A percentile compares a stretch with the other conserved stretches of the same genome.
These are phyloP conservation scores for Spialia ferax DNA, from an alignment of 2,888 invertebrate genomes.

Conservation along the genomic window DNA sequence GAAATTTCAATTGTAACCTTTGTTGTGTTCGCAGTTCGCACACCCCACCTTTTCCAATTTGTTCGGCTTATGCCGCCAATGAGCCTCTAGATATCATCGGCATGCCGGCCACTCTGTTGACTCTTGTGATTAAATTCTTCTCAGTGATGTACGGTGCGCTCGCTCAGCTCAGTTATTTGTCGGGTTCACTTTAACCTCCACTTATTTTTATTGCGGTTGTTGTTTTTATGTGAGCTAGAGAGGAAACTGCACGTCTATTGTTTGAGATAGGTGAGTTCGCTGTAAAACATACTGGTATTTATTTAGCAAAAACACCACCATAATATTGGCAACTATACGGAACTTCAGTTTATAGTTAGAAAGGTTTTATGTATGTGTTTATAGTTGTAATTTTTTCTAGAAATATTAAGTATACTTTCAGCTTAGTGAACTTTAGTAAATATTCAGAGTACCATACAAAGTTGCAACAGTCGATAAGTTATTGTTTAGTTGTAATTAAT, in stretches of 20 bases:
- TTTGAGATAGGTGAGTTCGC: conserved; percentile 6
- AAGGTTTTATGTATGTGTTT: not conserved
- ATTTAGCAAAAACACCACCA: not conserved
- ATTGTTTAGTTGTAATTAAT: too few species aligned
- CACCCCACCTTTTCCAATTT: conserved; percentile 74
- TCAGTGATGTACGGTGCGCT: conserved; percentile 61
- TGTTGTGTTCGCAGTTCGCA: conserved; percentile 69
- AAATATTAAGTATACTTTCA: too few species aligned
- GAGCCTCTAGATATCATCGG: conserved; percentile 79
- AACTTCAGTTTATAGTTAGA: not conserved
- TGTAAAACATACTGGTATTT: not conserved
- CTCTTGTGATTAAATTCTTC: conserved; percentile 82
- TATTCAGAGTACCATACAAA: too few species aligned
- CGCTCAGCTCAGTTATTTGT: conserved; percentile 63
- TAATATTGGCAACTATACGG: not conserved
- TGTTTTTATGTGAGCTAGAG: conserved; percentile 43
- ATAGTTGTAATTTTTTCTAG: not conserved
- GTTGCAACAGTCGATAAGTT: too few species aligned
- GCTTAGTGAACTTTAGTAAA: too few species aligned
- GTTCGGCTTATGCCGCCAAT: conserved; percentile 72
- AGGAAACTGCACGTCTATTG: conserved; percentile 37
- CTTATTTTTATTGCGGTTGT: conserved; percentile 52
- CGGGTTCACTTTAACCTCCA: conserved; percentile 54
- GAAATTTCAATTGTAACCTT: conserved; percentile 84
- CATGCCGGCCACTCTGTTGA: conserved; percentile 71